Base-by-base conservation (phyloP, 2,113 vertebrate genomes). In the Rhodinocichla rosea region DNA sequence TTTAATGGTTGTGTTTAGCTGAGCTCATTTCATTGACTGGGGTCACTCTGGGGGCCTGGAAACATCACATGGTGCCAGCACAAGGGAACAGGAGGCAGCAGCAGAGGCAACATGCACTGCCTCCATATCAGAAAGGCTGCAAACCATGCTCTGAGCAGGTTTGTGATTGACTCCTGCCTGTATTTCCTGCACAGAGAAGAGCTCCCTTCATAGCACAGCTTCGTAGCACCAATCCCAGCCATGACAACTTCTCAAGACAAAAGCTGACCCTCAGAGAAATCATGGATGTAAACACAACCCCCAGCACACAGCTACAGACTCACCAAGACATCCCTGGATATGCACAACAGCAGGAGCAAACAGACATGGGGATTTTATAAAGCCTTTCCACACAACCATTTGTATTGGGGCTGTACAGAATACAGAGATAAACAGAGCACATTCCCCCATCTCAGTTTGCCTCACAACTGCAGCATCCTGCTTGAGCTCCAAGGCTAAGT, bases 321-420 rank as follows among this genome's bases (percentile, higher is more conserved):
- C 69, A 52, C 23, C 1, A 0, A 1, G 13, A 40, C 3, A 8
- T 9, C 35, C 77, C 64, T 13, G 7, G 42, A 13, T n/a, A 13
- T 0, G 2, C 0, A 2, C 14, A 55, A 30, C 27, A 56, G 20
- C 2, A 1, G 30, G 16, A 89, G 27, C 74, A 59, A 4, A 50
- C 22, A 39, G 16, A 59, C 20, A 22, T 0, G 4, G 1, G 2
- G 35, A 52, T 57, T 89, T 87, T 32, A 52, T 9, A 11, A 73
- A 47, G 30, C 35, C 47, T 47, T 70, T 22, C 33, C 83, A 77
- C 13, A 37, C 21, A 64, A 12, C 35, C 15, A 3, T 26, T 26
- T 14, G 18, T 1, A 33, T 0, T 59, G 30, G 27, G 33, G 56
- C 42, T 44, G 16, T 18, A 63, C 47, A 78, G 15, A 59, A 63